phyloP scores from a whole-genome alignment of 2,113 vertebrate genomes.

The Halcyon malimbica region DNA sequence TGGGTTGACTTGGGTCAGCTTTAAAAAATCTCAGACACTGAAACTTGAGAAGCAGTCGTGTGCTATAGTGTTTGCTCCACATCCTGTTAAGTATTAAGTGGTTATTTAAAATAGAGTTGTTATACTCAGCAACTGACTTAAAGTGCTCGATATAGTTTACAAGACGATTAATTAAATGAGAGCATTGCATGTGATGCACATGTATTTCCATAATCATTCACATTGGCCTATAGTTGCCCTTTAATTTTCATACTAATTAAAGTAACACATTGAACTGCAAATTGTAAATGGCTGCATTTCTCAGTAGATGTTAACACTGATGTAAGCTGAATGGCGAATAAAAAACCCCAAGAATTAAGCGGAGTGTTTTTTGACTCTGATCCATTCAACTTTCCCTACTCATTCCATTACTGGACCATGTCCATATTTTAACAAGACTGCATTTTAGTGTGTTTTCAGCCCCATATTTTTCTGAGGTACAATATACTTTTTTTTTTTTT shows the following conservation, averaged over 20 bases:
- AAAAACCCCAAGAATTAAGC: slow-evolving; percentile 66
- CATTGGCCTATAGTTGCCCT: slow-evolving; percentile 77
- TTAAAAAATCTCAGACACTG: slow-evolving; percentile 78
- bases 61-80: slow-evolving; percentile 67
- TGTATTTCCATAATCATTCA: slow-evolving; percentile 81
- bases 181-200: slow-evolving; percentile 78
- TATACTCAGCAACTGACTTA: slow-evolving; percentile 75
- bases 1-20: slow-evolving; percentile 80
- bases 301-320: slow-evolving; percentile 71
- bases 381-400: slow-evolving; percentile 66
- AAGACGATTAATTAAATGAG: slow-evolving; percentile 82
- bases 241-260: slow-evolving; percentile 84
- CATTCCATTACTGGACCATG: slow-evolving; percentile 68
- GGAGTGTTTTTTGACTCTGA: slow-evolving; percentile 66
- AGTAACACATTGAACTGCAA: slow-evolving; percentile 76
- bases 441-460: slow-evolving; percentile 36
- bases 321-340: slow-evolving; percentile 65
- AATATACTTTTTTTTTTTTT: slow-evolving; percentile 57
- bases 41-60: slow-evolving; percentile 77
- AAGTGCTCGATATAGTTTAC: slow-evolving; percentile 78
- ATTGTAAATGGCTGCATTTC: slow-evolving; percentile 73
- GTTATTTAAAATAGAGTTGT: slow-evolving; percentile 79
- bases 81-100: slow-evolving; percentile 81
- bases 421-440: slow-evolving; percentile 72
- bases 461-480: slow-evolving; percentile 66